Conservation (phyloP, 2,888 invertebrate genomes). For the Sinhomidia bicolor region DNA sequence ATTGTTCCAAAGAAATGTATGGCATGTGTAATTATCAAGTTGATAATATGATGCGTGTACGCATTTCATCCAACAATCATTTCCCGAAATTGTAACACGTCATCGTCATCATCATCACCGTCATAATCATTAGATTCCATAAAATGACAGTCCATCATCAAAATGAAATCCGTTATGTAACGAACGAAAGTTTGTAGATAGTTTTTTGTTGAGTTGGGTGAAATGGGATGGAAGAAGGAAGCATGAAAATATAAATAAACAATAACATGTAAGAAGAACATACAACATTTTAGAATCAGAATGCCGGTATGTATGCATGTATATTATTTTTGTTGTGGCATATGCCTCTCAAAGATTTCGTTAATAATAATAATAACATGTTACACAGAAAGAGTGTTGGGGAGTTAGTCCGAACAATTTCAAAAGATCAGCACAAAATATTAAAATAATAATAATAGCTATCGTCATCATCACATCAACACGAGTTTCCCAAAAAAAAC, state of each 20-base stretch:
- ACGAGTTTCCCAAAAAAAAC: slow-evolving; percentile 42
- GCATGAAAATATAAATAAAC: slow-evolving; percentile 37
- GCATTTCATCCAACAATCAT: background rate
- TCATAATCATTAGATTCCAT: slow-evolving; percentile 2
- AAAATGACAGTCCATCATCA: slow-evolving; percentile 57
- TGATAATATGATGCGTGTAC: too few relatives aligned
- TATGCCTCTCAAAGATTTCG: slow-evolving; percentile 51
- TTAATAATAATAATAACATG: slow-evolving; percentile 54
- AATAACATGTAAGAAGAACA: background rate
- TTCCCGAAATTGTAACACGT: slow-evolving; percentile 12
- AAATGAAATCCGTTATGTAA: slow-evolving; percentile 36
- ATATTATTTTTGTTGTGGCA: slow-evolving; percentile 57
- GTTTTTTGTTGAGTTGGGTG: slow-evolving; percentile 1
- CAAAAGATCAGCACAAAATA: background rate
- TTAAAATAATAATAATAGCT: background rate
- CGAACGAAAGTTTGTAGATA: background rate
- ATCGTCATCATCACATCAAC: slow-evolving; percentile 14
- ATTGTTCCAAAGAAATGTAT: background rate
- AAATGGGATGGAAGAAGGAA: slow-evolving; percentile 4
- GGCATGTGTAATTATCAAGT: too few relatives aligned
- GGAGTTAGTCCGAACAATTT: slow-evolving; percentile 22
- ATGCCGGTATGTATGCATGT: background rate
- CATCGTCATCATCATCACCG: slow-evolving; percentile 1
- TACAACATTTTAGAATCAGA: background rate
- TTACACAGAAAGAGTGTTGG: slow-evolving; percentile 1